These are phyloP conservation scores for Galaxias olidus DNA, from an alignment of 2,797 vertebrate species.

Conservation along the genomic window DNA sequence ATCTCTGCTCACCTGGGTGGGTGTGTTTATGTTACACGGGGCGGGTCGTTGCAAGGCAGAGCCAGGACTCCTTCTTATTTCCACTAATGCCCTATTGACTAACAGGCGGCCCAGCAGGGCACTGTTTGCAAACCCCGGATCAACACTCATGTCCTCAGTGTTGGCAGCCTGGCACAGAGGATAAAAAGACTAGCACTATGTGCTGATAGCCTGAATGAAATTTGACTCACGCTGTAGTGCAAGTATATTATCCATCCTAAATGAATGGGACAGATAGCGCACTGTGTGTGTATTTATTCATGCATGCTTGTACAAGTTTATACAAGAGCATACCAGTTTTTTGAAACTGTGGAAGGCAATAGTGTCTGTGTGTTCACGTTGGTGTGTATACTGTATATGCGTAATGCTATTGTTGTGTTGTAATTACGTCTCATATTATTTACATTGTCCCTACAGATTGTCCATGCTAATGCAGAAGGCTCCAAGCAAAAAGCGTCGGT, in stretches of 20 bases:
- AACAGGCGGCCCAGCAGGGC: constrained; percentile 28
- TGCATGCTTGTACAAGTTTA: no score
- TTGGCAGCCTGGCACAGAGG: neutral
- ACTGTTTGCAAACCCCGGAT: constrained; percentile 37
- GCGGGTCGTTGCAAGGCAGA: neutral
- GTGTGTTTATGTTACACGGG: neutral
- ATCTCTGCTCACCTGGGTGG: neutral
- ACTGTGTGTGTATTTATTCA: no score
- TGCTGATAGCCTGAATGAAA: constrained; percentile 13
- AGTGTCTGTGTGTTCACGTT: neutral
- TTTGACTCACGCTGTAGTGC: neutral
- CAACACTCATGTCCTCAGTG: constrained; percentile 13
- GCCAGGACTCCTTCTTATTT: neutral
- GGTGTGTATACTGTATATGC: neutral
- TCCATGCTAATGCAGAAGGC: constrained; percentile 54
- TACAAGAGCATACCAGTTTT: no score
- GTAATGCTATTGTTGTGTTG: neutral
- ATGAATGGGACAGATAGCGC: neutral
- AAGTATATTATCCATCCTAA: neutral
- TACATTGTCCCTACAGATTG: constrained; percentile 57
- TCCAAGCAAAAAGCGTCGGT: constrained; percentile 70
- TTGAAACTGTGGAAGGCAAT: no score
- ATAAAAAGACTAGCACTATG: constrained; percentile 8
- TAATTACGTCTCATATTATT: neutral
- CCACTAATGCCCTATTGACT: constrained; percentile 32